Conservation (phyloP, 1,140 invertebrate species). For the Asbolus verrucosus region DNA sequence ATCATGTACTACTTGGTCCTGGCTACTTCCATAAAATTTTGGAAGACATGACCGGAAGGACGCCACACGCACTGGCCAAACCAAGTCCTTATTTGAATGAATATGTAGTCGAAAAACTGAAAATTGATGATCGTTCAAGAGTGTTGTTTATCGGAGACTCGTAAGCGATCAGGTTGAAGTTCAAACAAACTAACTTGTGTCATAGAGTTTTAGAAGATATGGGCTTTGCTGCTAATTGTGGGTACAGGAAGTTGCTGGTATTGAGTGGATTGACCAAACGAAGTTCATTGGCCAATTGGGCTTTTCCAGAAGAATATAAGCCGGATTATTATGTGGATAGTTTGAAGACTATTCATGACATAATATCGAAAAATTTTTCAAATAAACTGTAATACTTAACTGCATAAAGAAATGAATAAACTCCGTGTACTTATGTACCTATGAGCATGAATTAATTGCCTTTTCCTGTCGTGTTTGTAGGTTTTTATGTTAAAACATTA, state of each 20-base stretch:
- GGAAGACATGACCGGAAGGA: constrained; percentile 49
- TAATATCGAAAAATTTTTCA: too few species aligned
- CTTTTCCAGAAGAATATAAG: constrained; percentile 42
- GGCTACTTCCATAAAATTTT: constrained; percentile 51
- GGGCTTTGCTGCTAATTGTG: constrained; percentile 54
- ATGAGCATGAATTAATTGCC: too few species aligned
- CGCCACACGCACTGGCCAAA: constrained; percentile 55
- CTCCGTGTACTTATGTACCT: too few species aligned
- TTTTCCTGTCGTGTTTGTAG: too few species aligned
- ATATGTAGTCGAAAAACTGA: constrained; percentile 50
- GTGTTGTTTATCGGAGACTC: constrained; percentile 57
- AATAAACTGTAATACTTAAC: too few species aligned
- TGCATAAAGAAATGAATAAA: too few species aligned
- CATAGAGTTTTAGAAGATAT: constrained; percentile 60
- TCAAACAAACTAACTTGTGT: constrained; percentile 14
- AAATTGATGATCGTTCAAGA: constrained; percentile 44
- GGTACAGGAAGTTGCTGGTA: constrained; percentile 60
- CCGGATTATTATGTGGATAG: constrained; percentile 57
- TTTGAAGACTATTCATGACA: not conserved
- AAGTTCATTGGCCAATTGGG: constrained; percentile 56
- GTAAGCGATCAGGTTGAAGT: constrained; percentile 51
- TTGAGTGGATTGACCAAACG: constrained; percentile 56
- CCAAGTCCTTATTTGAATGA: constrained; percentile 51
- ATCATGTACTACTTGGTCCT: constrained; percentile 47
- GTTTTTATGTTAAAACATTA: too few species aligned